Base-by-base conservation (phyloP, 2,888 invertebrate species). In the Tolmerus cingulatus region DNA sequence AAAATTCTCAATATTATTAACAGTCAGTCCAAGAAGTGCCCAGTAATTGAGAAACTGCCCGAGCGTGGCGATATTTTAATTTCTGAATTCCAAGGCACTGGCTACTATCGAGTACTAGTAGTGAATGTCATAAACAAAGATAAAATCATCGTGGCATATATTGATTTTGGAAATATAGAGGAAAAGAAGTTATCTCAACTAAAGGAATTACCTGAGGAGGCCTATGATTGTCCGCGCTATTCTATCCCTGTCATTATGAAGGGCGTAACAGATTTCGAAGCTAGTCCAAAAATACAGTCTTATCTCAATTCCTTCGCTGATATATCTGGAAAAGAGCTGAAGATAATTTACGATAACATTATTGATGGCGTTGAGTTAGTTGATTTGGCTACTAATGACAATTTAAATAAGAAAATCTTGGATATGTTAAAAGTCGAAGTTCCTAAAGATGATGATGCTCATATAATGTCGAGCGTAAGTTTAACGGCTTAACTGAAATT, bases 131-230 rank as follows among this genome's bases (percentile, higher is more conserved):
- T 90, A 0, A 88, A 91, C 86, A 87, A 89, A 1, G 88, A 90
- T 2, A 87, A 88, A 30, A 91, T 92, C 14, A 89, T 89, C 66
- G 87, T 92, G 14, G 89, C 91, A 16, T 91, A 90, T 74, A 89
- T 92, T 12, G 92, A 92, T 86, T 92, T 90, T 87, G 92, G 92
- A 1, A 92, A 90, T 88, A 88, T 91, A 19, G 92, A 92, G 87
- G 34, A 89, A 1, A 89, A 90, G 57, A 87, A 89, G 5, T 87
- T 91, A 16, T 90, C 90, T 1, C 89, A 90, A 37, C 89, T 92
- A 1, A 90, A 90, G 74, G 90, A 90, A 78, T 90, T 91, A 4
- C 90, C 90, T 2, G 81, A 78, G 0, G 87, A 90, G 74, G 89
- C 91, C 37, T 87, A 89, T 4, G 84, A 87, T 4, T 87, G 91